Evolutionary conservation across 2,797 vertebrate genomes (phyloP).

Genomic region (Tiaroga cobitis): DNA sequence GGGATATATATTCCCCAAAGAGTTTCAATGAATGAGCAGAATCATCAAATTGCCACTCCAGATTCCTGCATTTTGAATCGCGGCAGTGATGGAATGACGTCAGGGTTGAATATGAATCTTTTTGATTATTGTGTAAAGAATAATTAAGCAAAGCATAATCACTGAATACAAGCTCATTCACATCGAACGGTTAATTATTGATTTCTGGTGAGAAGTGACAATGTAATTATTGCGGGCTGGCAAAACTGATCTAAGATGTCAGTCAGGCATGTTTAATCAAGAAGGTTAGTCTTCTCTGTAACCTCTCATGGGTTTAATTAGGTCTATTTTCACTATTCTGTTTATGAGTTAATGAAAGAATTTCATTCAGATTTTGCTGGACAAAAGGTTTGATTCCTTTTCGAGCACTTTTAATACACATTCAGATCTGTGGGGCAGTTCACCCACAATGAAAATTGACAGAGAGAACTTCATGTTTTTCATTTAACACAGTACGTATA

Average conservation of each 20-base stretch:
- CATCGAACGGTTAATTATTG: conserved; percentile 33
- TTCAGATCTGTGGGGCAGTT: not conserved
- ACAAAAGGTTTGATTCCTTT: not conserved
- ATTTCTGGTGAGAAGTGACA: conserved; percentile 48
- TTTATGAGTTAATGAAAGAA: conserved; percentile 4
- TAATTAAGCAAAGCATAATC: conserved; percentile 47
- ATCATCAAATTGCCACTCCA: conserved; percentile 58
- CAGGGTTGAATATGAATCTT: conserved; percentile 24
- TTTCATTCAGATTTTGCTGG: not conserved
- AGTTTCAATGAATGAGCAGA: conserved; percentile 57
- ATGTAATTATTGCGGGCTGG: conserved; percentile 33
- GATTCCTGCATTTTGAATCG: conserved; percentile 34
- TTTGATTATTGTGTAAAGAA: conserved; percentile 38
- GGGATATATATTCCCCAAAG: conserved; percentile 49
- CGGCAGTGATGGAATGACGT: conserved; percentile 7
- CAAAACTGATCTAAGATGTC: conserved; percentile 32
- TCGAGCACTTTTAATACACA: not conserved
- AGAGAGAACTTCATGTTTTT: not conserved
- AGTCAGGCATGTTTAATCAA: conserved; percentile 34
- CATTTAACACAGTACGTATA: not conserved
- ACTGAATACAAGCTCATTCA: conserved; percentile 31
- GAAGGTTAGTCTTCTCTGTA: not conserved
- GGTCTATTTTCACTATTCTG: conserved; percentile 3
- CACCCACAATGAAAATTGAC: not conserved
- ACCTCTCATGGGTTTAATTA: conserved; percentile 24